A percentile compares a stretch with the other conserved stretches of the same genome.
Evolutionary conservation across 2,113 vertebrate genomes (phyloP).

Genomic region (Tragulus kanchil): DNA sequence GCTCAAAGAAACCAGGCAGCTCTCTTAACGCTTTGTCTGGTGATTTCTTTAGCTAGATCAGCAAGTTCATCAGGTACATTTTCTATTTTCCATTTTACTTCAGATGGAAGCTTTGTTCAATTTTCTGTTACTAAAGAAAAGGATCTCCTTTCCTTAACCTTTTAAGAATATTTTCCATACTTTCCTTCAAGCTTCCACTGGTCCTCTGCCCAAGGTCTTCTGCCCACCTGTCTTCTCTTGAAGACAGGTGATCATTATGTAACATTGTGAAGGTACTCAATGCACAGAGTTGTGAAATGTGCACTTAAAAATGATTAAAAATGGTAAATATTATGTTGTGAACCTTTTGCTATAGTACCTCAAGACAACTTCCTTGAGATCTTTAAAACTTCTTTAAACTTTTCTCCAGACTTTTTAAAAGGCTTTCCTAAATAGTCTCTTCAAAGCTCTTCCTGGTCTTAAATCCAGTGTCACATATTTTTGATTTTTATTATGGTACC

Average conservation of each 20-base stretch:
- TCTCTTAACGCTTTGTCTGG: not conserved
- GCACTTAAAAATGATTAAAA: not conserved
- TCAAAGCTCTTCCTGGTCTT: not conserved
- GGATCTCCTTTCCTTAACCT: not conserved
- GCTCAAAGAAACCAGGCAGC: not conserved
- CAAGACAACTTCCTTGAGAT: not conserved
- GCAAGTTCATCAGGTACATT: not conserved
- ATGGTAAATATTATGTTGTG: not conserved
- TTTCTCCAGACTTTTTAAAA: not conserved
- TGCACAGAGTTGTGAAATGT: not conserved
- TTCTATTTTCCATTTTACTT: not conserved
- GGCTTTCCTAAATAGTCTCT: not conserved
- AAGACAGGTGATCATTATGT: not conserved
- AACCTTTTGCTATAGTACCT: not conserved
- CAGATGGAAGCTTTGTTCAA: not conserved
- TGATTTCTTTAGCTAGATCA: not conserved
- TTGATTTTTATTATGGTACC: not conserved
- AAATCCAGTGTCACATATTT: not conserved
- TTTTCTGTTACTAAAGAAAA: not conserved
- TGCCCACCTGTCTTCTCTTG: not conserved
- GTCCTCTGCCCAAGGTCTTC: not conserved
- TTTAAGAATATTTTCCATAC: not conserved
- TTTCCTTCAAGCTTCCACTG: not conserved
- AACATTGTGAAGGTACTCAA: not conserved
- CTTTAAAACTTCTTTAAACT: not conserved